These are phyloP conservation scores for Pollenia amentaria DNA, from an alignment of 2,888 invertebrate genomes.

Conservation along the genomic window DNA sequence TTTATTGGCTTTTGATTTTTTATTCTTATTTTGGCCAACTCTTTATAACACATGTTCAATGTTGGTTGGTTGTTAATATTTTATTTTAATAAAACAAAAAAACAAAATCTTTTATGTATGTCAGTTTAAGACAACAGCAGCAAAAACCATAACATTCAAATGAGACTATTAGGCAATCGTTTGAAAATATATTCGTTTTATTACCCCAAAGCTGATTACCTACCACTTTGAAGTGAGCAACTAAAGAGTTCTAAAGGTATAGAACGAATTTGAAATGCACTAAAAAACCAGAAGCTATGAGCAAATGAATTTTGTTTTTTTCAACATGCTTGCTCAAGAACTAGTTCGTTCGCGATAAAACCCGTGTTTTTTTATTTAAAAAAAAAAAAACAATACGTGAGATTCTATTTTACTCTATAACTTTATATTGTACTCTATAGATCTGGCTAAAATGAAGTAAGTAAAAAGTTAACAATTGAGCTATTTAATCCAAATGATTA, in stretches of 20 bases:
- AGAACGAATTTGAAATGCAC: neutral
- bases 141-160: constrained; percentile 48
- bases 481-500: too few relatives aligned
- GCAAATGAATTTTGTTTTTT: too few relatives aligned
- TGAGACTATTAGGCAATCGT: constrained; percentile 55
- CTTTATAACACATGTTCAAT: constrained; percentile 51
- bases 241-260: neutral
- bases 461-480: too few relatives aligned
- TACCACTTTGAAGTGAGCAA: neutral
- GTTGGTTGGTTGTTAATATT: constrained; percentile 51
- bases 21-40: constrained; percentile 6
- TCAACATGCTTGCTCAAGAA: too few relatives aligned
- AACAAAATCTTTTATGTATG: constrained; percentile 16
- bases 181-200: constrained; percentile 18
- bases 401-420: too few relatives aligned
- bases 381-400: too few relatives aligned
- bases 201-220: neutral
- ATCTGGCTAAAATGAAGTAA: too few relatives aligned
- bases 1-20: neutral
- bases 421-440: too few relatives aligned
- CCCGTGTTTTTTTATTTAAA: too few relatives aligned
- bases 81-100: constrained; percentile 34
- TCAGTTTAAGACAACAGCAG: constrained; percentile 40
- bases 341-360: too few relatives aligned
- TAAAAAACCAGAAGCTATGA: neutral